Base-by-base conservation (phyloP, 2,113 vertebrate genomes). In the Mobula birostris region DNA sequence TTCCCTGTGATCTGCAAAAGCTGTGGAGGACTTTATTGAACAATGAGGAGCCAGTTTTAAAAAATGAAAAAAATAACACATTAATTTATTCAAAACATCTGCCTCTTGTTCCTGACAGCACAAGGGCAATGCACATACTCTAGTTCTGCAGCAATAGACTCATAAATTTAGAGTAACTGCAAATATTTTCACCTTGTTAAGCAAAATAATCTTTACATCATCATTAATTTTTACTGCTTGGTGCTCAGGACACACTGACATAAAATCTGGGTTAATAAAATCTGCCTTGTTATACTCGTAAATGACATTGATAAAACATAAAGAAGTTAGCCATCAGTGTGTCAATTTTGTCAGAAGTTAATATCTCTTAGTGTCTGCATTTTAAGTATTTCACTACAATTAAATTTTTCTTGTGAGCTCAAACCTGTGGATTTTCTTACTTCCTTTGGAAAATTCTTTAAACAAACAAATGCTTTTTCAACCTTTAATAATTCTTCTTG, bases 141-240 rank as follows among this genome's bases (percentile, higher is more conserved):
- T 36, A 48, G 9, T 40, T 6, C 91, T 48, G 40, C 40, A 93
- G 48, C 36, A 93, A 93, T 70, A 56, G 11, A 5, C 24, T 48
- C 91, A 93, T 93, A 93, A 56, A 93, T 74, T 40, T 29, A 21
- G 40, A 29, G 19, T 29, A 56, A 19, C n/a, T 90, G 61, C 91
- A 48, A 76, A 93, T 93, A 74, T 93, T 93, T 93, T 74, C 32
- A 93, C 72, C 68, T 93, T 74, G 91, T 93, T 48, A 93, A 93
- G 40, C n/a, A 90, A 70, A 76, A 27, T 93, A 74, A 29, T 76
- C 21, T 74, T 40, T 24, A 93, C 36, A 93, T 27, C 29, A 27
- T 93, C 66, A 56, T 93, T 74, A 93, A 93, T 14, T 12, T 74
- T 93, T 93, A 74, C 0, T 29, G 29, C 70, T 74, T 93, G 91